phyloP scores from a whole-genome alignment of 2,113 vertebrate species.

The Syngnathus scovelli region DNA sequence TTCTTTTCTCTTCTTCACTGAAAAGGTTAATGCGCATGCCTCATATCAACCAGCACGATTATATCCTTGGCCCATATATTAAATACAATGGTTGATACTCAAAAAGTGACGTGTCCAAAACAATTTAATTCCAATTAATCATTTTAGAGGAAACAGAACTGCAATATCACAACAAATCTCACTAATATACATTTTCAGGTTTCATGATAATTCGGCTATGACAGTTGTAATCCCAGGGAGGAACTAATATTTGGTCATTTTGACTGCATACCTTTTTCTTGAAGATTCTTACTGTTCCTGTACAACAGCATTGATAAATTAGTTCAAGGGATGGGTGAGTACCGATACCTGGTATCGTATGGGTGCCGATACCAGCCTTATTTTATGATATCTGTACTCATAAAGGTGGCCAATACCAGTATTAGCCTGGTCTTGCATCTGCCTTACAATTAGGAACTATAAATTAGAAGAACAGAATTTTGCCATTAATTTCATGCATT shows the following conservation, averaged over 20 bases:
- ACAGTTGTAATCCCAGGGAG: not conserved
- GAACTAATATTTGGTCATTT: not conserved
- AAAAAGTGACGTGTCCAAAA: constrained; percentile 65
- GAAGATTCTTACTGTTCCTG: no score
- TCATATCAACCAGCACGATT: constrained; percentile 53
- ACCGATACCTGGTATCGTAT: no score
- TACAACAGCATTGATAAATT: no score
- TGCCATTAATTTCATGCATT: no score
- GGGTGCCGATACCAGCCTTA: no score
- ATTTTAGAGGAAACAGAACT: constrained; percentile 54
- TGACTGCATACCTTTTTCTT: not conserved
- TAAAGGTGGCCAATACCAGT: no score
- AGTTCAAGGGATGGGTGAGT: no score
- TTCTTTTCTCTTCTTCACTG: constrained; percentile 49
- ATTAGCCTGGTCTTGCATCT: no score
- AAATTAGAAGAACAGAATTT: no score
- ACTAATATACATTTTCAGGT: constrained; percentile 6
- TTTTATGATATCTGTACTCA: no score
- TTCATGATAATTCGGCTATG: not conserved
- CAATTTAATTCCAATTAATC: constrained; percentile 70
- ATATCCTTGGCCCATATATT: constrained; percentile 56
- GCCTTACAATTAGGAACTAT: no score
- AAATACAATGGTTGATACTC: constrained; percentile 70
- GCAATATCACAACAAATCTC: constrained; percentile 27
- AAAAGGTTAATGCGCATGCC: constrained; percentile 63